Evolutionary conservation across 2,113 vertebrate species (phyloP).

Genomic region (Centropus unirufus): DNA sequence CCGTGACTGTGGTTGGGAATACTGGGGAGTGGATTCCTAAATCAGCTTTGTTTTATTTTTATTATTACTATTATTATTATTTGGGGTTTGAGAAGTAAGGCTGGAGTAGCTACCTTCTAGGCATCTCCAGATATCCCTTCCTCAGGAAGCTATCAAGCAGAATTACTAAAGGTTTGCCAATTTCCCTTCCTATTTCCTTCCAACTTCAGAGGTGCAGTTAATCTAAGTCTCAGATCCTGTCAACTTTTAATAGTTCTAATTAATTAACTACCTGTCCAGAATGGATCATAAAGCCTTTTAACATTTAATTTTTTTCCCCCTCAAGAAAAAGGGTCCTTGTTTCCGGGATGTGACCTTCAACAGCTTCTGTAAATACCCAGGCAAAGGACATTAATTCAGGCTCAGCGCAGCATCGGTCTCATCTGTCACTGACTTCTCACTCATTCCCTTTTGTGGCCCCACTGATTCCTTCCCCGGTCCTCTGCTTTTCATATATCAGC

Average conservation of each 20-base stretch:
- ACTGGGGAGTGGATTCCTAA: conserved; percentile 30
- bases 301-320: conserved; percentile 62
- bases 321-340: conserved; percentile 68
- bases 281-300: conserved; percentile 73
- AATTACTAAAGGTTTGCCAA: conserved; percentile 41
- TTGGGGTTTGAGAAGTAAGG: neutral
- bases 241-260: conserved; percentile 77
- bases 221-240: conserved; percentile 65
- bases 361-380: conserved; percentile 59
- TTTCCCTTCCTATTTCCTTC: conserved; percentile 61
- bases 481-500: conserved; percentile 47
- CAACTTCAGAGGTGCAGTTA: conserved; percentile 55
- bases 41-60: neutral
- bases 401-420: conserved; percentile 31
- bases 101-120: neutral
- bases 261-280: conserved; percentile 66
- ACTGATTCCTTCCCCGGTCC: neutral
- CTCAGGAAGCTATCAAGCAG: conserved; percentile 36
- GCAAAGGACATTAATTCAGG: conserved; percentile 51
- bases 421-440: conserved; percentile 64
- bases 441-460: conserved; percentile 17
- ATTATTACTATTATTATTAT: neutral
- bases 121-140: neutral
- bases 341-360: conserved; percentile 71
- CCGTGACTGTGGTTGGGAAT: conserved; percentile 3